Conservation (phyloP, 1,140 invertebrate genomes). For the Acromyrmex charruanus region DNA sequence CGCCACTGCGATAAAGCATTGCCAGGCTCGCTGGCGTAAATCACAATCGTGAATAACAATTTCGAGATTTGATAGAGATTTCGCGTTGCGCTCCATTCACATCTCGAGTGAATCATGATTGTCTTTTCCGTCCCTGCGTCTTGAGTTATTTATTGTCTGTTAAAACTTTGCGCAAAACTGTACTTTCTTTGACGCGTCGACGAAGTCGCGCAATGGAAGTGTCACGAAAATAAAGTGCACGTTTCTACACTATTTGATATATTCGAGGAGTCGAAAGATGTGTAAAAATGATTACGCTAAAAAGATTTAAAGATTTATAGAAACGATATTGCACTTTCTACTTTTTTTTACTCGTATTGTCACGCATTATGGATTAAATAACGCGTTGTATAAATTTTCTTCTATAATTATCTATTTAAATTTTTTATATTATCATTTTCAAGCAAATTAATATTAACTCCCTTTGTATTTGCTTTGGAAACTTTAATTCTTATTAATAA, state of each 20-base stretch:
- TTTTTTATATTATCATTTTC: neutral
- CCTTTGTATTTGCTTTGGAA: neutral
- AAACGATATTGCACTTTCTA: neutral
- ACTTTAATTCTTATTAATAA: slow-evolving; percentile 7
- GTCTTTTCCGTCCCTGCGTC: slow-evolving; percentile 24
- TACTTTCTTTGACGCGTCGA: slow-evolving; percentile 22
- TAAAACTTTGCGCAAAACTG: slow-evolving; percentile 58
- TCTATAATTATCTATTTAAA: neutral
- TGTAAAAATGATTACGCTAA: slow-evolving; percentile 48
- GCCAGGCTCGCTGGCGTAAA: slow-evolving; percentile 23
- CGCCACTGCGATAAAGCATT: slow-evolving; percentile 16
- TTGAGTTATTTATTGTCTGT: slow-evolving; percentile 59
- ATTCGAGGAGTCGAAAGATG: slow-evolving; percentile 13
- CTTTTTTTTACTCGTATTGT: neutral
- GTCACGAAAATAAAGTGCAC: slow-evolving; percentile 43
- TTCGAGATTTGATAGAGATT: slow-evolving; percentile 52
- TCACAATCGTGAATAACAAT: slow-evolving; percentile 57
- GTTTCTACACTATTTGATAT: slow-evolving; percentile 30
- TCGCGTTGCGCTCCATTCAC: slow-evolving; percentile 16
- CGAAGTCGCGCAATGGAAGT: slow-evolving; percentile 22
- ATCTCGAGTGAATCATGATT: slow-evolving; percentile 54
- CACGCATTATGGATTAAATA: neutral
- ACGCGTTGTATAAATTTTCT: neutral
- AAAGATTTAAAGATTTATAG: slow-evolving; percentile 30
- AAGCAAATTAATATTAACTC: neutral